Evolutionary conservation across 2,888 invertebrate genomes (phyloP).

Genomic region (Zonitis immaculata): DNA sequence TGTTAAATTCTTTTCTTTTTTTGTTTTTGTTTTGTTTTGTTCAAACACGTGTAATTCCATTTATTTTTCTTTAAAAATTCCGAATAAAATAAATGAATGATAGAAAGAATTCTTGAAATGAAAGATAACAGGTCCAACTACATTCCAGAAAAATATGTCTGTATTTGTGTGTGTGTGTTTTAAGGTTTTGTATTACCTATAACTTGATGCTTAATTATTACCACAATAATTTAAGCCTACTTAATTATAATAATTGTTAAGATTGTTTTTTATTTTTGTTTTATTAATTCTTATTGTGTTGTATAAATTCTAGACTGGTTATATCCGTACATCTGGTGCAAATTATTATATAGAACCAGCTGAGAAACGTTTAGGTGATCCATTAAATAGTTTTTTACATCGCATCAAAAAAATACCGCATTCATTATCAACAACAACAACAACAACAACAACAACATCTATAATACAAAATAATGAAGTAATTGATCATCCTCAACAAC

Average conservation of each 20-base stretch:
- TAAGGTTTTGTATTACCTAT: no score
- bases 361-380: slow-evolving; percentile 49
- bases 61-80: no score
- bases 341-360: slow-evolving; percentile 62
- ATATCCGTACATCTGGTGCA: slow-evolving; percentile 62
- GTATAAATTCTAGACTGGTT: slow-evolving; percentile 56
- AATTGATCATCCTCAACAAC: no score
- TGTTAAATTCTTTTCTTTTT: no score
- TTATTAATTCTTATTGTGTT: background rate
- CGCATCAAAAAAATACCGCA: slow-evolving; percentile 46
- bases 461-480: slow-evolving; percentile 26
- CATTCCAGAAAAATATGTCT: background rate
- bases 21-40: no score
- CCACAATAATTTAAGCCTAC: background rate
- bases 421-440: no score
- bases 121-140: background rate
- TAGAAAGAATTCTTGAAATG: background rate
- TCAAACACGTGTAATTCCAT: no score
- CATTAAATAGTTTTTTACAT: slow-evolving; percentile 49
- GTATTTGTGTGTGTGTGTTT: no score
- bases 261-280: background rate
- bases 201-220: background rate
- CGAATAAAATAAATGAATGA: background rate
- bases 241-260: no score
- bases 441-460: slow-evolving; percentile 13